Conservation (phyloP, 1,140 invertebrate genomes). For the Plutomurus gul region DNA sequence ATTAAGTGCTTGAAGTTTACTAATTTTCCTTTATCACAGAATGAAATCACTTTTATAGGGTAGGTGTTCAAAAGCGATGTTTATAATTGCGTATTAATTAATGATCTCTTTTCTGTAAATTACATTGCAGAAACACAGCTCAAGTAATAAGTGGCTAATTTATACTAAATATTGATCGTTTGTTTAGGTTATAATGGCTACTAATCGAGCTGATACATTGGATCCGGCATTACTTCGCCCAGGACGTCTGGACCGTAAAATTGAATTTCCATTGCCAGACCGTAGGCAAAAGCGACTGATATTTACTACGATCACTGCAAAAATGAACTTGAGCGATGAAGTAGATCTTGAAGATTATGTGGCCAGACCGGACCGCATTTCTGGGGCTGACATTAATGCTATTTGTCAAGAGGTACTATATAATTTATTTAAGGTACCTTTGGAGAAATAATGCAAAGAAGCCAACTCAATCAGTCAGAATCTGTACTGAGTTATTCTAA, state of each 20-base stretch:
- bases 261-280: slow-evolving; percentile 98
- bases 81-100: background rate
- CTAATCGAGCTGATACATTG: slow-evolving; percentile 96
- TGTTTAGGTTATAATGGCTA: slow-evolving; percentile 96
- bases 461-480: no score
- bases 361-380: slow-evolving; percentile 96
- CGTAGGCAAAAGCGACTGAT: slow-evolving; percentile 96
- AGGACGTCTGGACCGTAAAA: slow-evolving; percentile 96
- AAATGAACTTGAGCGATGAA: slow-evolving; percentile 99
- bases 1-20: no score
- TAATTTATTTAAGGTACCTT: no score
- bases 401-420: slow-evolving; percentile 99
- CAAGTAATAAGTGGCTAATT: background rate
- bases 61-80: no score
- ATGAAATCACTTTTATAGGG: no score
- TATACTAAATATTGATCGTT: background rate
- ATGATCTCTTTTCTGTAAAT: background rate
- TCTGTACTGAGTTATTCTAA: no score
- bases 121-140: no score
- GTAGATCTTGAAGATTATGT: slow-evolving; percentile 99
- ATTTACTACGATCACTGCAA: slow-evolving; percentile 96
- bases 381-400: slow-evolving; percentile 98
- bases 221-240: slow-evolving; percentile 97
- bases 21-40: no score
- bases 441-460: no score